Evolutionary conservation across 1,140 invertebrate genomes (phyloP).

Genomic region (Drosophila erecta): DNA sequence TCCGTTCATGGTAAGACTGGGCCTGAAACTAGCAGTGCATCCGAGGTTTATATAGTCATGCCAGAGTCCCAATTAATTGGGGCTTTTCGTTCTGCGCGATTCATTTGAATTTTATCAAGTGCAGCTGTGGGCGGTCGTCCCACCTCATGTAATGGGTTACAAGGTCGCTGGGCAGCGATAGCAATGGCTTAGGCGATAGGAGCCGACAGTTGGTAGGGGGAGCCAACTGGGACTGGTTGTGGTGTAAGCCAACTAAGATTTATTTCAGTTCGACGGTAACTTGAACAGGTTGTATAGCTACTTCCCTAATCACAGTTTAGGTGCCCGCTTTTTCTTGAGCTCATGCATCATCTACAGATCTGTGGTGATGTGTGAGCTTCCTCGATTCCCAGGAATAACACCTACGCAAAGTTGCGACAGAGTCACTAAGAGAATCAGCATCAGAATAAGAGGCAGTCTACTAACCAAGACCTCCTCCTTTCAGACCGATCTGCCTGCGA

Average conservation of each 20-base stretch:
- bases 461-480: slow-evolving; percentile 4
- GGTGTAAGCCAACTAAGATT: neutral
- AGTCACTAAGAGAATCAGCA: neutral
- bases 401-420: slow-evolving; percentile 34
- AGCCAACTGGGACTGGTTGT: neutral
- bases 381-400: slow-evolving; percentile 57
- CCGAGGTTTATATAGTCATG: slow-evolving; percentile 51
- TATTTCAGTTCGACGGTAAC: neutral
- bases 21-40: slow-evolving; percentile 18
- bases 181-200: neutral
- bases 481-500: slow-evolving; percentile 43
- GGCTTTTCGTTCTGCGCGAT: slow-evolving; percentile 18
- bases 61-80: slow-evolving; percentile 19
- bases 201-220: slow-evolving; percentile 4
- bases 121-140: slow-evolving; percentile 69
- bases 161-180: slow-evolving; percentile 49
- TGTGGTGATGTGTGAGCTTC: slow-evolving; percentile 3
- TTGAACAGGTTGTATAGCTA: too few relatives aligned
- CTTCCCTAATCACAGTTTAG: neutral
- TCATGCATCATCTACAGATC: neutral
- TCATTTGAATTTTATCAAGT: slow-evolving; percentile 73
- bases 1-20: slow-evolving; percentile 26
- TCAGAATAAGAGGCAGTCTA: slow-evolving; percentile 1
- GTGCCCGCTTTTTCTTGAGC: neutral
- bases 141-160: slow-evolving; percentile 53